Base-by-base conservation (phyloP, 2,888 invertebrate genomes). In the Drosophila subquinaria region DNA sequence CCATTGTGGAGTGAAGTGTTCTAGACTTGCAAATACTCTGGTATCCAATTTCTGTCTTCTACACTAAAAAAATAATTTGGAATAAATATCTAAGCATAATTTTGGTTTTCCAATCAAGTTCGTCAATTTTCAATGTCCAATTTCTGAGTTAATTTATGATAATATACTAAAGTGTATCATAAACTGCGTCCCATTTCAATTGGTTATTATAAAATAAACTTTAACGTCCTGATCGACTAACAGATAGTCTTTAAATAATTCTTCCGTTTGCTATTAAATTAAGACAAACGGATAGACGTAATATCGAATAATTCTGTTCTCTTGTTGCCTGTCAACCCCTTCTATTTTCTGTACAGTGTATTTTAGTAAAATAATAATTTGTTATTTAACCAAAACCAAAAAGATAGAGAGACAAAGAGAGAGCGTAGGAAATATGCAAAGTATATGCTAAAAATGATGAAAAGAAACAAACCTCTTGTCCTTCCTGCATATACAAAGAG, bases 401-500 rank as follows among this genome's bases (percentile, higher is more conserved):
- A 35, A 36, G 36, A 56, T 47, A 52, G 60, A 51, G 45, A 53
- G n/a, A 63, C 53, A 61, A 10, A 73, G 47, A 52, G 36, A 33
- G 53, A 36, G 48, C 45, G 15, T 52, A 53, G 35, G 57, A 63
- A 59, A 15, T 80, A 80, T 76, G 69, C 82, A 89, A 81, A 71
- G 43, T 66, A 81, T 73, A 73, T 45, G 43, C 53, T 65, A 82
- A 80, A 73, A 73, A 83, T 82, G 78, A 89, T 85, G 88, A 91
- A 90, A 91, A 89, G 84, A 92, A 94, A 94, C 94, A 93, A 94
- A 94, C 94, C 94, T 94, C 94, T 93, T 94, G 94, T 94, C 94
- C 94, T 93, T 94, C 92, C 93, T 94, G 93, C 89, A 86, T 42
- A 69, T 62, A 50, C 52, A 70, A 60, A 67, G 56, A 70, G 40